Conservation (phyloP, 1,140 invertebrate genomes). For the Tenebrio molitor region DNA sequence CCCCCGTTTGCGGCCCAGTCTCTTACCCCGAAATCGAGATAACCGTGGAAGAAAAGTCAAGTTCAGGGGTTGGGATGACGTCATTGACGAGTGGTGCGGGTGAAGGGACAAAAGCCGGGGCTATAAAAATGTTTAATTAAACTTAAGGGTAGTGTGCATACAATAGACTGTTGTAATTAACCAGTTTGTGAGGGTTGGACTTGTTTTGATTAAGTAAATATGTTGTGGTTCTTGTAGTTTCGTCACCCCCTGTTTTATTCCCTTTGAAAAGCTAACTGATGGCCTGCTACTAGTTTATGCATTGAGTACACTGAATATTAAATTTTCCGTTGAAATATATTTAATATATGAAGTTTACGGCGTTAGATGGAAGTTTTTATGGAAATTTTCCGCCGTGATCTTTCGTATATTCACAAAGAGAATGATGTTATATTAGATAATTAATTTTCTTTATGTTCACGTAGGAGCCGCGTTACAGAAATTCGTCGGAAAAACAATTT, state of each 20-base stretch:
- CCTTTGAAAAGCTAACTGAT: conserved; percentile 43
- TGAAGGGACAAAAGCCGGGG: conserved; percentile 11
- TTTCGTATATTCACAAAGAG: conserved; percentile 17
- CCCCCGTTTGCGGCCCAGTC: conserved; percentile 2
- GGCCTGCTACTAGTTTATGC: conserved; percentile 34
- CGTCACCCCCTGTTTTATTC: conserved; percentile 40
- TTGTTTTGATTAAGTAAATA: conserved; percentile 54
- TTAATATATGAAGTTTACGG: conserved; percentile 24
- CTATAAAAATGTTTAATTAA: conserved; percentile 52
- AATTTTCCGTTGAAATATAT: conserved; percentile 18
- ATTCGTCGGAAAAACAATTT: conserved; percentile 17
- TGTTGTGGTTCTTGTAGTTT: conserved; percentile 52
- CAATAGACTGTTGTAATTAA: conserved; percentile 50
- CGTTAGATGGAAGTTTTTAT: conserved; percentile 21
- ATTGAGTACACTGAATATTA: conserved; percentile 21
- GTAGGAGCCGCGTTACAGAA: neutral
- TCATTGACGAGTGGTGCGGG: conserved; percentile 21
- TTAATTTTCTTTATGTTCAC: conserved; percentile 26
- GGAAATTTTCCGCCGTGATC: neutral
- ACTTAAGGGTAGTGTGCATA: conserved; percentile 37
- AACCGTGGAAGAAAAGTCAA: conserved; percentile 38
- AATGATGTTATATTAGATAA: conserved; percentile 27
- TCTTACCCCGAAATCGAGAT: conserved; percentile 28
- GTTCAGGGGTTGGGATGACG: conserved; percentile 11
- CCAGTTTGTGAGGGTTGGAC: conserved; percentile 48